Evolutionary conservation across 1,140 invertebrate genomes (phyloP).

Genomic region (Limonius californicus): DNA sequence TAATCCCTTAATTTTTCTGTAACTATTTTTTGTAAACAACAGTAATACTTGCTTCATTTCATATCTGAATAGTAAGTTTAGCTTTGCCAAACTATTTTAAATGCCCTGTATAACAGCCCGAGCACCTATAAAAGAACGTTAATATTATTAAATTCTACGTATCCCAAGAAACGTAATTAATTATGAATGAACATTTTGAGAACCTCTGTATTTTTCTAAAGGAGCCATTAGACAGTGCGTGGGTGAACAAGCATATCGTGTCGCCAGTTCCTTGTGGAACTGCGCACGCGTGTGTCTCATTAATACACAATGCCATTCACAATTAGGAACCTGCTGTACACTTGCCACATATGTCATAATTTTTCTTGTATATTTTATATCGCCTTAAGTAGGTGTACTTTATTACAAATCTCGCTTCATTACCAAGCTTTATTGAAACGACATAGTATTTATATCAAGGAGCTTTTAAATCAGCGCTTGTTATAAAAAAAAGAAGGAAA

Average conservation of each 20-base stretch:
- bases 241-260: conserved; percentile 15
- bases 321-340: conserved; percentile 25
- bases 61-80: too few species aligned
- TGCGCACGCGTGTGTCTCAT: conserved; percentile 22
- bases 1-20: too few species aligned
- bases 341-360: conserved; percentile 28
- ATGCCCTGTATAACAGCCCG: too few species aligned
- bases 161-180: too few species aligned
- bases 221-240: conserved; percentile 13
- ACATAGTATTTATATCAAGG: too few species aligned
- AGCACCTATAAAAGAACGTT: too few species aligned
- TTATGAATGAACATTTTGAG: background rate
- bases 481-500: too few species aligned
- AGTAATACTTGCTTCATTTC: too few species aligned
- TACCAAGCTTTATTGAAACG: background rate
- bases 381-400: conserved; percentile 9
- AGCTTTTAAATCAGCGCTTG: too few species aligned
- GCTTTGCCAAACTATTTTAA: too few species aligned
- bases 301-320: conserved; percentile 27
- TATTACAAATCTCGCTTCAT: conserved; percentile 6
- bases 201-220: conserved; percentile 6
- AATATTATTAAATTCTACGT: too few species aligned
- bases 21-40: too few species aligned
- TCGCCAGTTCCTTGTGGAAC: conserved; percentile 11
- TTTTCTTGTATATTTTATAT: conserved; percentile 17